A percentile compares a stretch with the other conserved stretches of the same genome.
Conservation (phyloP, 2,113 vertebrate species). For the Madoqua kirkii region DNA sequence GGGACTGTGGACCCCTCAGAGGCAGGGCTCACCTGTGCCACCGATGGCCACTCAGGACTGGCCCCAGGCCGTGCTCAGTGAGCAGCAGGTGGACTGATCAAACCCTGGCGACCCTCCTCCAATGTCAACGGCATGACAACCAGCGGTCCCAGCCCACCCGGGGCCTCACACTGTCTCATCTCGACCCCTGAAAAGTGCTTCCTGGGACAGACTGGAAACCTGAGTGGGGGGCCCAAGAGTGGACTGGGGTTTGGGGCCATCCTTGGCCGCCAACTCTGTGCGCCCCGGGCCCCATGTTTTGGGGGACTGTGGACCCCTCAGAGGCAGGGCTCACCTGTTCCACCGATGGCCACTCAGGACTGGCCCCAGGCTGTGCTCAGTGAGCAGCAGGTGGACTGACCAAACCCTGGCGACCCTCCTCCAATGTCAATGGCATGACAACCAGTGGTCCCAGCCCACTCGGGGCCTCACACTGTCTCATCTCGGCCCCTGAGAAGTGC, state of each 20-base stretch:
- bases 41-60: neutral
- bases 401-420: neutral
- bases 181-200: neutral
- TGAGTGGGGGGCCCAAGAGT: no score
- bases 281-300: neutral
- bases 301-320: neutral
- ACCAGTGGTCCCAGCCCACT: no score
- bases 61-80: neutral
- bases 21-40: neutral
- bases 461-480: neutral
- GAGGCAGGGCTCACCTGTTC: neutral
- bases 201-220: neutral
- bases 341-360: fast-evolving
- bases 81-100: neutral
- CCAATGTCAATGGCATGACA: fast-evolving
- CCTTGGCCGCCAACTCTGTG: no score
- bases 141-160: neutral
- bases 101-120: neutral
- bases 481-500: neutral
- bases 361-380: neutral
- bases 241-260: no score
- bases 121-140: fast-evolving
- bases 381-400: neutral
- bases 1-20: neutral
- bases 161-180: neutral